These are phyloP conservation scores for Syngnathus floridae DNA, from an alignment of 2,113 vertebrate species.

Conservation along the genomic window DNA sequence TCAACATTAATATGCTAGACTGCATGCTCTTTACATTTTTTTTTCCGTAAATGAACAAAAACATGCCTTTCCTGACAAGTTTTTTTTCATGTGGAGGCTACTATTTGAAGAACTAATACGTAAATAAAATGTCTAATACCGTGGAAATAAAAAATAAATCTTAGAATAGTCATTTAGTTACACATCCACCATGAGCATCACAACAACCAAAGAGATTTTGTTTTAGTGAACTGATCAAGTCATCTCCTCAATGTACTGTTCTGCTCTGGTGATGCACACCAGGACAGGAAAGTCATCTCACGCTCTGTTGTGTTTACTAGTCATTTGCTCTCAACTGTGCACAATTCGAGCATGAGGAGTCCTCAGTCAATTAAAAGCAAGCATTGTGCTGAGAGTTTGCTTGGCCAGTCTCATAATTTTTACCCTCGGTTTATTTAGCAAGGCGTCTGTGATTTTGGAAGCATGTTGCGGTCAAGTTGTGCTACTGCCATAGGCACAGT, in stretches of 20 bases:
- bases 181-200: neutral
- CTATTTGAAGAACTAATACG: neutral
- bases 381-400: too few species aligned
- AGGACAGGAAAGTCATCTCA: neutral
- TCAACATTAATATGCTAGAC: too few species aligned
- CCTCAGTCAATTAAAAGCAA: conserved; percentile 1
- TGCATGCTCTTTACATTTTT: too few species aligned
- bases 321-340: neutral
- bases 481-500: too few species aligned
- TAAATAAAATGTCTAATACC: neutral
- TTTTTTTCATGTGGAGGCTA: neutral
- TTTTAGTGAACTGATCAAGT: neutral
- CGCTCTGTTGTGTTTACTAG: neutral
- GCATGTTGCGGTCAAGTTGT: too few species aligned
- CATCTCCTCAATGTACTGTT: neutral
- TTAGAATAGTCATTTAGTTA: neutral
- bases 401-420: too few species aligned
- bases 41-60: too few species aligned
- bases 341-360: neutral
- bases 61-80: too few species aligned
- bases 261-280: neutral
- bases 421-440: too few species aligned
- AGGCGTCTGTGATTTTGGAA: too few species aligned
- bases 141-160: neutral
- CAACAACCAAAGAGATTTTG: neutral